phyloP scores from a whole-genome alignment of 2,113 vertebrate species.

The Steatornis caripensis region DNA sequence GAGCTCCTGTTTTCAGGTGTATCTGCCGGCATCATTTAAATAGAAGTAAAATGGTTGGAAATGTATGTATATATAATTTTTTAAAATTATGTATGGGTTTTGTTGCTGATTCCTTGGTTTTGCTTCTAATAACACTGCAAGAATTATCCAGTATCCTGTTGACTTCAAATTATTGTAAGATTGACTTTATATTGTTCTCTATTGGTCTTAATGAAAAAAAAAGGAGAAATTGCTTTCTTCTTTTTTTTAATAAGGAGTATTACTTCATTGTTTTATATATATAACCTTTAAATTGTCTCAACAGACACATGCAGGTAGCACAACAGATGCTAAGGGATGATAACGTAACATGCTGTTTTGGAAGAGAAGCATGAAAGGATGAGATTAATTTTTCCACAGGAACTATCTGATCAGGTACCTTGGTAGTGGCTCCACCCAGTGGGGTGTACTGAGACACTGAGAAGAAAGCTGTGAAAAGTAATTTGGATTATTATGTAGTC shows the following conservation, averaged over 20 bases:
- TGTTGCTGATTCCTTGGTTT: not conserved
- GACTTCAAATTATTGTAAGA: not conserved
- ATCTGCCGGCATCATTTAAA: not conserved
- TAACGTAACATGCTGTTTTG: not conserved
- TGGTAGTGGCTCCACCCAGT: not conserved
- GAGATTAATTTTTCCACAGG: not conserved
- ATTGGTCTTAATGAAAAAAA: not conserved
- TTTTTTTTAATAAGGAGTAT: not conserved
- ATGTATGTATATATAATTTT: not conserved
- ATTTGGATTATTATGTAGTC: not conserved
- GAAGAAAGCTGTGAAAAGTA: not conserved
- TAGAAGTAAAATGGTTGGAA: not conserved
- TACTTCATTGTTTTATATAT: not conserved
- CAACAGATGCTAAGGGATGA: not conserved
- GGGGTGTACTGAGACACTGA: not conserved
- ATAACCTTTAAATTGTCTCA: not conserved
- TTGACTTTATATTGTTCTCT: not conserved
- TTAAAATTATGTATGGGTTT: not conserved
- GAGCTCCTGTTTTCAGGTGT: accelerated
- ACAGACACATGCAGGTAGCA: not conserved
- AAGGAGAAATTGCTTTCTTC: not conserved
- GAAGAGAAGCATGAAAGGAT: not conserved
- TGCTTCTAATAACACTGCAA: not conserved
- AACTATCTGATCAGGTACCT: not conserved
- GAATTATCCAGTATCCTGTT: not conserved